Evolutionary conservation across 2,888 invertebrate species (phyloP).

Genomic region (Unio delphinus): DNA sequence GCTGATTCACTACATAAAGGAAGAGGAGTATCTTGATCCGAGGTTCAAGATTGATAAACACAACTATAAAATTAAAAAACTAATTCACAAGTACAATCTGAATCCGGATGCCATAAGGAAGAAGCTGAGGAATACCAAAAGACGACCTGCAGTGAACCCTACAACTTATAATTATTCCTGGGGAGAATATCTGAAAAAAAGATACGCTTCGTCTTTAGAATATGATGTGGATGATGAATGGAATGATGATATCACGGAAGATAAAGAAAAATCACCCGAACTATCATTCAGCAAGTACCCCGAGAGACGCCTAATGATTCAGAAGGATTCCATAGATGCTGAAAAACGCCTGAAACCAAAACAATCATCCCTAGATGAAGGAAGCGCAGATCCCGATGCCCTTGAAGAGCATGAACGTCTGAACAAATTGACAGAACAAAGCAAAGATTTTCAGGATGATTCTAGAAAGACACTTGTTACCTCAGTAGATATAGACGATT

Average conservation of each 20-base stretch:
- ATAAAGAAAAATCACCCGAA: background rate
- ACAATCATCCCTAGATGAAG: too few relatives aligned
- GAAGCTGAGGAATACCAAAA: background rate
- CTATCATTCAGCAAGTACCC: too few relatives aligned
- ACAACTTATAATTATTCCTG: background rate
- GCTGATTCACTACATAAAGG: slow-evolving; percentile 4
- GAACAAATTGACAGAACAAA: too few relatives aligned
- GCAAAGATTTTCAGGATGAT: too few relatives aligned
- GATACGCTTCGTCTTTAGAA: background rate
- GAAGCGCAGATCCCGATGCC: too few relatives aligned
- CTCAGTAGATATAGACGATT: too few relatives aligned
- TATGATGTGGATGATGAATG: too few relatives aligned
- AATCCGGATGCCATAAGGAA: background rate
- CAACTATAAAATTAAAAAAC: slow-evolving; percentile 1
- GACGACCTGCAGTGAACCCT: background rate
- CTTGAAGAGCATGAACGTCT: too few relatives aligned
- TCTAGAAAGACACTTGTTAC: too few relatives aligned
- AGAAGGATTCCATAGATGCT: too few relatives aligned
- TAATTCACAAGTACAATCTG: slow-evolving; percentile 2
- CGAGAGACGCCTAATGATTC: too few relatives aligned
- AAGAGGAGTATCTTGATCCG: slow-evolving; percentile 9
- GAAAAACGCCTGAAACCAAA: too few relatives aligned
- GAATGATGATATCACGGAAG: background rate
- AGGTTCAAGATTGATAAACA: slow-evolving; percentile 6
- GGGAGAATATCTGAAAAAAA: background rate